Evolutionary conservation across 2,113 vertebrate species (phyloP).

Genomic region (Regulus satrapa): DNA sequence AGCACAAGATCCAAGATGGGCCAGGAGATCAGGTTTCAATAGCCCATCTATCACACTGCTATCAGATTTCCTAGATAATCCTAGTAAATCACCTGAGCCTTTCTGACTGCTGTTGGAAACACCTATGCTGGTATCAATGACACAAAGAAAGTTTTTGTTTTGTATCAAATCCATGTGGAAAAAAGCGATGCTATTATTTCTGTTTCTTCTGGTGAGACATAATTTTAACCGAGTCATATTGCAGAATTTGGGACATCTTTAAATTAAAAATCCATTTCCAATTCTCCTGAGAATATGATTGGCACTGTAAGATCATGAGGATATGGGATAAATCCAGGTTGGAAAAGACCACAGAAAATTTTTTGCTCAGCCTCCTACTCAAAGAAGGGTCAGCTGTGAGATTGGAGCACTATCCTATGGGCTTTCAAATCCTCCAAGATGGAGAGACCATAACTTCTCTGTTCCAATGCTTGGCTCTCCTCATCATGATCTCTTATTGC

Average conservation of each 20-base stretch:
- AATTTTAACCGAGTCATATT: neutral
- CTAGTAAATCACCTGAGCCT: neutral
- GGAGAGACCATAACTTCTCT: neutral
- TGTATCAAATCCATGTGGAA: neutral
- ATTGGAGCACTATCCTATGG: neutral
- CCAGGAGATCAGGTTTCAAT: neutral
- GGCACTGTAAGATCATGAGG: neutral
- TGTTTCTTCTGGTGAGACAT: neutral
- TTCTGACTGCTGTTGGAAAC: neutral
- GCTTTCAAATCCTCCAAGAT: neutral
- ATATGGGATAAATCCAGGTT: neutral
- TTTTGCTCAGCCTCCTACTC: neutral
- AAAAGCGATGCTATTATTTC: neutral
- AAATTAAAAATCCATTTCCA: neutral
- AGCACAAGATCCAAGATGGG: neutral
- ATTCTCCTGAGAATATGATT: neutral
- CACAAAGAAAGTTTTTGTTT: neutral
- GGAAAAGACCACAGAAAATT: neutral
- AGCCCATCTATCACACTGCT: neutral
- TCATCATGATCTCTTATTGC: fast-evolving
- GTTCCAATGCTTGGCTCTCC: neutral
- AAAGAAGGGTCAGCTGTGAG: neutral
- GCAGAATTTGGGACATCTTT: neutral
- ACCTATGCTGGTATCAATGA: neutral
- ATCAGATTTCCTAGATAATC: neutral